Base-by-base conservation (phyloP, 1,140 invertebrate genomes). In the Luehdorfia chinensis region DNA sequence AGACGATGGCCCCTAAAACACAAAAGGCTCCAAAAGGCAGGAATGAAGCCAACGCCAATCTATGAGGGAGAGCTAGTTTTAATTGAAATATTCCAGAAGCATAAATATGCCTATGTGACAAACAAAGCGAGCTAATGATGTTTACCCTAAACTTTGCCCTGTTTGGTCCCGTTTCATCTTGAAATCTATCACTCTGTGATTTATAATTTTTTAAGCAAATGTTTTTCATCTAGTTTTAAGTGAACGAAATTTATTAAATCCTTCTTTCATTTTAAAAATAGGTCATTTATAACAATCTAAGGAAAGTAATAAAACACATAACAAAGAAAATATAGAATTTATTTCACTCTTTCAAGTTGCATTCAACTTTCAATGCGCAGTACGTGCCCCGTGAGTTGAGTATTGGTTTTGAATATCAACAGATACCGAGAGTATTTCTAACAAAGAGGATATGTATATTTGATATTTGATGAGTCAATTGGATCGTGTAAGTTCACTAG, bases 391-490 rank as follows among this genome's bases (percentile, higher is more conserved):
- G 39, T n/a, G 25, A 43, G 39, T 43, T 43, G 39, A 43, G 39
- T 43, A 13, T 43, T 43, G 39, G 25, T 43, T 43, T 43, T 43
- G 39, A 43, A 43, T 43, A 43, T 43, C 39, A 43, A 43, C 15
- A 27, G 39, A 43, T 43, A n/a, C 8, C 21, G 37, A 14, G 39
- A 43, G 39, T 16, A 25, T 27, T 28, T 43, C 39, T 28, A 43
- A 43, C 39, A 43, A n/a, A 43, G 39, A 43, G 39, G 23, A 43
- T 43, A n/a, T n/a, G n/a, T n/a, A n/a, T n/a, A n/a, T n/a, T n/a
- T n/a, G 2, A 30, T 43, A 13, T 43, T 43, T 28, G 25, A 43
- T 30, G 25, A 28, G 25, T 25, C 39, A 30, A 43, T 28, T 16
- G 25, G 27, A 16, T 30, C 27, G 15, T 28, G 4, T 43, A 27